phyloP scores from a whole-genome alignment of 2,113 vertebrate genomes.

The Amia ocellicauda region DNA sequence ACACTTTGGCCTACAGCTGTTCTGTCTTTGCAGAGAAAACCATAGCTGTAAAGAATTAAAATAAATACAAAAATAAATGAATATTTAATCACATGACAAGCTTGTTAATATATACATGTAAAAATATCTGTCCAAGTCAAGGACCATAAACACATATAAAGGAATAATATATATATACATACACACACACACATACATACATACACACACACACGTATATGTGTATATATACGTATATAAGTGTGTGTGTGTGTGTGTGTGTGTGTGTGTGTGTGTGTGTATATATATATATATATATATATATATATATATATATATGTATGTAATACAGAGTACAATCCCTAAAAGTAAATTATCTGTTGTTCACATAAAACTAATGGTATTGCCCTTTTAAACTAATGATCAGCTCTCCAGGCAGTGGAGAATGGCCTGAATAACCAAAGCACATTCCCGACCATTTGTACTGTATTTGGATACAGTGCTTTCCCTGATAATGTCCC shows the following conservation, averaged over 20 bases:
- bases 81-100: not conserved
- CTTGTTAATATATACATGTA: not conserved
- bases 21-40: not conserved
- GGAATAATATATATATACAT: not conserved
- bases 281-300: no score
- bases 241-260: no score
- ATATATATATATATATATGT: no score
- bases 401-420: not conserved
- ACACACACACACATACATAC: not conserved
- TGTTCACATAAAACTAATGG: no score
- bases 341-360: not conserved
- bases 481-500: no score
- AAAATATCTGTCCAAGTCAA: not conserved
- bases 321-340: not conserved
- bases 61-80: not conserved
- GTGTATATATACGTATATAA: no score
- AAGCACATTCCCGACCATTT: no score
- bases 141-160: not conserved
- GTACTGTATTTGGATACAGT: no score
- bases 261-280: no score
- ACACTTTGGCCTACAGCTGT: not conserved
- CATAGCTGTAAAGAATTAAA: not conserved
- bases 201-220: constrained; percentile 4
- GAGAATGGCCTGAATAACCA: no score
- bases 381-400: not conserved